A percentile compares a stretch with the other conserved stretches of the same genome.
Evolutionary conservation across 2,797 vertebrate species (phyloP).

Genomic region (Leptatherina wallacei): DNA sequence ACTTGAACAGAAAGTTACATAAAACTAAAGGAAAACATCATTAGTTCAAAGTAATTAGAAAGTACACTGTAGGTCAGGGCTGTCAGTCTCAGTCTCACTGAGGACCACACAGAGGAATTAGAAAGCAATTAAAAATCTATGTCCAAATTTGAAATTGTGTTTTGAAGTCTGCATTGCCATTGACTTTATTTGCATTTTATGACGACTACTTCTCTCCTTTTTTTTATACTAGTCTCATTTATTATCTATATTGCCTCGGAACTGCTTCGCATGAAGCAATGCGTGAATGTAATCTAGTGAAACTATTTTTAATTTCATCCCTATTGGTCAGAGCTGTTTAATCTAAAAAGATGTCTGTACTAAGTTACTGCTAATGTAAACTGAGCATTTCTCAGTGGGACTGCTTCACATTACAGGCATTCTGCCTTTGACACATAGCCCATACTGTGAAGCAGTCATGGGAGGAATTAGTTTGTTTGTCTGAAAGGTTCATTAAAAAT

Average conservation of each 20-base stretch:
- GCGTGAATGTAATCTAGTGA: too few species aligned
- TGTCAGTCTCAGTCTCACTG: slow-evolving; percentile 26
- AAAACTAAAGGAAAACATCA: slow-evolving; percentile 27
- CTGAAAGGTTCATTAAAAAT: not conserved
- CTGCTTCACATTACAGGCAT: too few species aligned
- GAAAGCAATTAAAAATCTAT: slow-evolving; percentile 32
- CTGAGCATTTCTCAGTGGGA: too few species aligned
- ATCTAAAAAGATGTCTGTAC: too few species aligned
- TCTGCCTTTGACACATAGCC: too few species aligned
- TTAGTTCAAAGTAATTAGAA: slow-evolving; percentile 40
- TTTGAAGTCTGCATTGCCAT: not conserved
- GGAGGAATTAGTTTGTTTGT: not conserved
- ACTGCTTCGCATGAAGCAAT: not conserved
- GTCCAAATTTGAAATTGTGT: slow-evolving; percentile 7
- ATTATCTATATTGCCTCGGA: not conserved
- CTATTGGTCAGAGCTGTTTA: too few species aligned
- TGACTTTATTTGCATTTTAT: too few species aligned
- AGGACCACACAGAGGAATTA: slow-evolving; percentile 24
- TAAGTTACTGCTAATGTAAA: too few species aligned
- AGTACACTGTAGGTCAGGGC: slow-evolving; percentile 38
- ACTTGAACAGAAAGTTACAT: slow-evolving; percentile 26
- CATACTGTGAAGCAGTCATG: too few species aligned
- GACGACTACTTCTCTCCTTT: not conserved
- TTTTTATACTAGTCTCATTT: not conserved
- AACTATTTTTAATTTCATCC: too few species aligned